A percentile compares a stretch with the other conserved stretches of the same genome.
Conservation (phyloP, 1,140 invertebrate genomes). For the Ceratitis capitata region DNA sequence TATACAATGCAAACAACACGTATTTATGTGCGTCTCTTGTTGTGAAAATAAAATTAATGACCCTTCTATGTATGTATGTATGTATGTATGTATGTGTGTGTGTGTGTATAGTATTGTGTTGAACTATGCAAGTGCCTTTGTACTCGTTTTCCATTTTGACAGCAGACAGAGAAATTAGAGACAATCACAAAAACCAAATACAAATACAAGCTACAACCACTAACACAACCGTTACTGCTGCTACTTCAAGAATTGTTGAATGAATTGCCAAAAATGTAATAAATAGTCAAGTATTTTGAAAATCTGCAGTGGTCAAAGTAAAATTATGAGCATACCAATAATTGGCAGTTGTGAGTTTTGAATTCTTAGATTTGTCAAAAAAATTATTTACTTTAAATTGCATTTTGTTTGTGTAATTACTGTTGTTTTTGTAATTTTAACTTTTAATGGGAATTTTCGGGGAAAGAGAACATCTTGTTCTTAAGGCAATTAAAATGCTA, state of each 20-base stretch:
- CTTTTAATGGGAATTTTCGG: background rate
- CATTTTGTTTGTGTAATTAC: background rate
- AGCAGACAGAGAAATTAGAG: background rate
- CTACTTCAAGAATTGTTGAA: background rate
- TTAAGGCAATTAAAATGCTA: background rate
- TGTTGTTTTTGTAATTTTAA: background rate
- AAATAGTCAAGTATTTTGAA: conserved; percentile 4
- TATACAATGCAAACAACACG: background rate
- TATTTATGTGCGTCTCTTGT: background rate
- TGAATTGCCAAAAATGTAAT: background rate
- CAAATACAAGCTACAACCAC: background rate
- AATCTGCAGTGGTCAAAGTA: background rate
- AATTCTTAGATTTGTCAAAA: background rate
- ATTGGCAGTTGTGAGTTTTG: background rate
- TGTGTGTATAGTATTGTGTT: background rate
- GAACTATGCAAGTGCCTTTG: background rate
- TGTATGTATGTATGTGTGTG: background rate
- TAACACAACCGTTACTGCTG: background rate
- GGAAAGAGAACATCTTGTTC: no score
- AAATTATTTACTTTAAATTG: background rate
- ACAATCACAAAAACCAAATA: background rate
- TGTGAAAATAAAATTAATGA: no score
- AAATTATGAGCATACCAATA: background rate
- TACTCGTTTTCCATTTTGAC: background rate
- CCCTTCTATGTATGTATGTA: no score